phyloP scores from a whole-genome alignment of 2,888 invertebrate species.

The Acleris emargana region DNA sequence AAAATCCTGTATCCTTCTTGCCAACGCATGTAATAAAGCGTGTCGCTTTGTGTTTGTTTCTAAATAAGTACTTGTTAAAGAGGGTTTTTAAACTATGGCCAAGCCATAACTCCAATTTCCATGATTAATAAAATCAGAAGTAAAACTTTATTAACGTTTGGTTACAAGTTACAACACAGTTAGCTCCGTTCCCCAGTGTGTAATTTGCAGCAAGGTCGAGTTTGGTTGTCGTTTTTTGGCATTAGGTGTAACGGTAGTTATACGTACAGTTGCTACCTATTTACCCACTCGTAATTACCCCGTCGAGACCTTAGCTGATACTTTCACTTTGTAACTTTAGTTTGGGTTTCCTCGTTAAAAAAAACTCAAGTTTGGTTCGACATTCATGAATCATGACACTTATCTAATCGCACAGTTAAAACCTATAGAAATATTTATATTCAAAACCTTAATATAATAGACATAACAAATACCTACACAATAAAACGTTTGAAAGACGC shows the following conservation, averaged over 20 bases:
- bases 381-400: no score
- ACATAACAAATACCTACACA: background rate
- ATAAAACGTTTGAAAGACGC: no score
- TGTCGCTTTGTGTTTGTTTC: no score
- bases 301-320: conserved; percentile 14
- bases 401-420: no score
- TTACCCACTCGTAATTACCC: conserved; percentile 21
- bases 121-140: conserved; percentile 17
- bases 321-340: conserved; percentile 22
- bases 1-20: background rate
- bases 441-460: no score
- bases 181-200: conserved; percentile 23
- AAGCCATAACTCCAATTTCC: background rate
- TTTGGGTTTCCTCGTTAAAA: background rate
- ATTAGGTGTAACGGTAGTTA: conserved; percentile 18
- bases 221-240: conserved; percentile 23
- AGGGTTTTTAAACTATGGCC: no score
- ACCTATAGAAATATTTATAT: no score
- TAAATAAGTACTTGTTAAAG: no score
- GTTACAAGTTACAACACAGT: conserved; percentile 3
- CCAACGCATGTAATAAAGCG: background rate
- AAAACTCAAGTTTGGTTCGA: no score
- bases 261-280: conserved; percentile 13
- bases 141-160: conserved; percentile 19
- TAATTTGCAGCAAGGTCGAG: conserved; percentile 32